Evolutionary conservation across 2,113 vertebrate genomes (phyloP).

Genomic region (Stegastes partitus): DNA sequence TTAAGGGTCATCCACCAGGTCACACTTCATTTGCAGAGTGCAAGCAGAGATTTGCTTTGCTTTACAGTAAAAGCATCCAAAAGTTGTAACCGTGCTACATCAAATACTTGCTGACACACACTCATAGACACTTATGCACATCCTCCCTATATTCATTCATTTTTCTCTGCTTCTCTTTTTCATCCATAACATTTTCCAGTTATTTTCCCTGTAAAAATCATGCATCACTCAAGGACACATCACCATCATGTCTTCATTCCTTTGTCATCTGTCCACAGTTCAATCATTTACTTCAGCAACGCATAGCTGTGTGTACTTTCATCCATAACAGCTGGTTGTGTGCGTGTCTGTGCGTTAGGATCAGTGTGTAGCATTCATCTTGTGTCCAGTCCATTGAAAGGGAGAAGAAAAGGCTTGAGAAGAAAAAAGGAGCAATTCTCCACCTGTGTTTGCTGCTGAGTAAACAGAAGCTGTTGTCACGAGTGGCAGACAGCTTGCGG

Average conservation of each 20-base stretch:
- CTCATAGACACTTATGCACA: not conserved
- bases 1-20: not conserved
- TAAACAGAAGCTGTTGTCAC: slow-evolving; percentile 75
- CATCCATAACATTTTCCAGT: not conserved
- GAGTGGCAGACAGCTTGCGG: slow-evolving; percentile 55
- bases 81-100: not conserved
- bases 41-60: slow-evolving; percentile 2
- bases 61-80: slow-evolving; percentile 8
- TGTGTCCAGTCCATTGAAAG: slow-evolving; percentile 41
- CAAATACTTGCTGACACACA: not conserved
- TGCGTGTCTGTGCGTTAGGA: not conserved
- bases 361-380: slow-evolving; percentile 32
- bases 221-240: slow-evolving; percentile 7
- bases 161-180: not conserved
- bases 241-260: slow-evolving; percentile 22
- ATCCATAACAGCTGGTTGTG: slow-evolving; percentile 7
- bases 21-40: not conserved
- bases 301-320: slow-evolving; percentile 32
- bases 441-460: slow-evolving; percentile 75
- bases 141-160: not conserved
- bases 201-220: not conserved
- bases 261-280: slow-evolving; percentile 34
- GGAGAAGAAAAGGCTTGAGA: slow-evolving; percentile 26
- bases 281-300: slow-evolving; percentile 30
- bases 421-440: slow-evolving; percentile 43